phyloP scores from a whole-genome alignment of 2,888 invertebrate species.

The Cantharis nigra region DNA sequence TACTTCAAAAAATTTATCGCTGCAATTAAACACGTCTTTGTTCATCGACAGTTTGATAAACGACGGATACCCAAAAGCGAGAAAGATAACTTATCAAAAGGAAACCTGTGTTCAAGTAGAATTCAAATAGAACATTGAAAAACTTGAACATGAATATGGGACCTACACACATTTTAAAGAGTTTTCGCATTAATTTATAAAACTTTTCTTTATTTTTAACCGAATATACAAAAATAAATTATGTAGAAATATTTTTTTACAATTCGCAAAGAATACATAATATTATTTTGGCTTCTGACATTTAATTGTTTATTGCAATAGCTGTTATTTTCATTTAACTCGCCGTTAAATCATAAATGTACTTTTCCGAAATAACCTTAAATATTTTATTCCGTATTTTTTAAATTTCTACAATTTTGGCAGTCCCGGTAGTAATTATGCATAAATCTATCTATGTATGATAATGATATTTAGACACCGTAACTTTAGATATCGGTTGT shows the following conservation, averaged over 20 bases:
- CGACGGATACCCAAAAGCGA: conserved; percentile 1
- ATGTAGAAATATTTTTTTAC: background rate
- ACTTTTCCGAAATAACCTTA: background rate
- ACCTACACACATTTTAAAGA: background rate
- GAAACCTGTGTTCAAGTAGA: background rate
- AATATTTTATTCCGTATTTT: no score
- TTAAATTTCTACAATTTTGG: no score
- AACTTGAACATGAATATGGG: background rate
- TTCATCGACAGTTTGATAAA: conserved; percentile 4
- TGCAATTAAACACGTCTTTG: conserved; percentile 4
- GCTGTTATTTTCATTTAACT: background rate
- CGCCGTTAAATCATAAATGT: background rate
- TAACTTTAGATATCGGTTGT: no score
- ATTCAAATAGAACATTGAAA: background rate
- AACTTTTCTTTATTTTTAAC: background rate
- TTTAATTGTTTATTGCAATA: background rate
- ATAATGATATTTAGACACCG: no score
- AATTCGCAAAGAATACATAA: background rate
- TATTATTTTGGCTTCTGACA: background rate
- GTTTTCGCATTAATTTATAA: background rate
- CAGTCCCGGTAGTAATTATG: no score
- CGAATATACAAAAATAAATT: background rate
- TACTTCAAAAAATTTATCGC: background rate
- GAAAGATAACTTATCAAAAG: conserved; percentile 4
- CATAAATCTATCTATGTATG: no score